Evolutionary conservation across 2,888 invertebrate species (phyloP).

Genomic region (Hydraecia micacea): DNA sequence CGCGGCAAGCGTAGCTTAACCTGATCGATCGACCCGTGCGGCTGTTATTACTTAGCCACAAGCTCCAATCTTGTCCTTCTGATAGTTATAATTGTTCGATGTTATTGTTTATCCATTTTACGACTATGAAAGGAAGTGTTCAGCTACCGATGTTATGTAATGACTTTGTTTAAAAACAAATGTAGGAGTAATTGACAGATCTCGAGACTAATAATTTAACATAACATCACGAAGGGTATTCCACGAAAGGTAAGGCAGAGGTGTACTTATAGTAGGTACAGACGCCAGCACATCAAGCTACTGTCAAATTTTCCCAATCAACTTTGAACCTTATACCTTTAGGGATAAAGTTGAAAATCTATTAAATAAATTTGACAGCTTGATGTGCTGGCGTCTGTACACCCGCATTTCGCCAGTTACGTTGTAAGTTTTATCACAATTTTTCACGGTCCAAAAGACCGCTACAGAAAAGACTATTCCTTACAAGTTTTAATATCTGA

Average conservation of each 20-base stretch:
- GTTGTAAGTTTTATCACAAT: background rate
- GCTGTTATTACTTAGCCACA: no score
- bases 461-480: background rate
- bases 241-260: background rate
- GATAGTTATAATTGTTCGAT: background rate
- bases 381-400: no score
- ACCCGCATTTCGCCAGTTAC: background rate
- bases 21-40: no score
- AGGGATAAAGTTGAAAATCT: no score
- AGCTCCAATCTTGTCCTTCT: conserved; percentile 23
- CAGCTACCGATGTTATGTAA: conserved; percentile 37
- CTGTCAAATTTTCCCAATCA: no score
- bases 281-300: no score
- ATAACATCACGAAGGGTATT: background rate
- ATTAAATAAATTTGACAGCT: no score
- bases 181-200: background rate
- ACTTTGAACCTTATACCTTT: no score
- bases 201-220: background rate
- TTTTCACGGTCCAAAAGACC: background rate
- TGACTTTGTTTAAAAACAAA: conserved; percentile 19
- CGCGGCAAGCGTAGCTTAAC: no score
- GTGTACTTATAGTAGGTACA: background rate
- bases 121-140: conserved; percentile 29
- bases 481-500: background rate
- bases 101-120: conserved; percentile 45